Evolutionary conservation across 2,113 vertebrate genomes (phyloP).

Genomic region (Apus apus): DNA sequence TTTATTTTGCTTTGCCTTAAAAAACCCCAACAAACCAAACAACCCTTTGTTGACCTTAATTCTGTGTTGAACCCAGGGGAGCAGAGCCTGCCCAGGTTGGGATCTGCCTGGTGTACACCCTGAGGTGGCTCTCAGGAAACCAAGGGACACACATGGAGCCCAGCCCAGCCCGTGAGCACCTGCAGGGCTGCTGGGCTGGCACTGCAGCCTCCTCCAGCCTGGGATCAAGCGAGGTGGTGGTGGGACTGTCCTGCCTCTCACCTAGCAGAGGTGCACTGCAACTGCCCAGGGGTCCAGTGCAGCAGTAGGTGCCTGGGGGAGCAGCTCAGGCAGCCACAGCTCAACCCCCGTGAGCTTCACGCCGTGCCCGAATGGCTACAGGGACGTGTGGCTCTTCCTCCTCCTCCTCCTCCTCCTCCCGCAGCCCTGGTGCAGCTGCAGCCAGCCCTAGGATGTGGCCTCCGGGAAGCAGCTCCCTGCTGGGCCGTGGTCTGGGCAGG

Average conservation of each 20-base stretch:
- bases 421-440: neutral
- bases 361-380: accelerated
- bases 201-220: neutral
- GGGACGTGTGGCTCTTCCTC: accelerated
- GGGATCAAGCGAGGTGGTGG: accelerated
- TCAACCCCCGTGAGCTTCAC: accelerated
- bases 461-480: neutral
- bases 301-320: neutral
- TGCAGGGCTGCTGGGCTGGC: neutral
- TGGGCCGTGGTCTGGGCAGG: neutral
- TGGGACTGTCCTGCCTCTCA: neutral
- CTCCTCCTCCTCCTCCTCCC: neutral
- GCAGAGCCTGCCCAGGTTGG: neutral
- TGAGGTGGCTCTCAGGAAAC: neutral
- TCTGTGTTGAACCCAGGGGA: neutral
- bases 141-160: accelerated
- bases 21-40: no score
- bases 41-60: neutral
- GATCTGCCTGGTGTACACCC: no score
- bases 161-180: accelerated
- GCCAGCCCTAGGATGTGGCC: neutral
- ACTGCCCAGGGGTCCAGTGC: accelerated
- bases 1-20: neutral
- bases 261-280: neutral
- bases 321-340: neutral